A percentile compares a stretch with the other conserved stretches of the same genome.
These are phyloP conservation scores for Meteorus sp. DNA, from an alignment of 1,140 invertebrate genomes.

Conservation along the genomic window DNA sequence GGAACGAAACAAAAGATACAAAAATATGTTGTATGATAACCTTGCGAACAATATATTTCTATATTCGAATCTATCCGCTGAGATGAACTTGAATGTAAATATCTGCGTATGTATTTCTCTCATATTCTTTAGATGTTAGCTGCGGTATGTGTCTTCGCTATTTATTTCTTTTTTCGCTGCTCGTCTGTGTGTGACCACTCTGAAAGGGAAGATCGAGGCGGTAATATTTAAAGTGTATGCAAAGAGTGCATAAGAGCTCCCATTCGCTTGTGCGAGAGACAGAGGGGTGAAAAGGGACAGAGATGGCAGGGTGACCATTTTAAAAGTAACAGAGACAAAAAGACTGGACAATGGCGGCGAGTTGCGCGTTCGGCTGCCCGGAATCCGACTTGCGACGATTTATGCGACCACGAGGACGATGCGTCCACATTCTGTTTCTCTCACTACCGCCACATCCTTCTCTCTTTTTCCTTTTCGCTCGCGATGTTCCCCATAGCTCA, in stretches of 20 bases:
- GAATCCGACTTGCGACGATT: slow-evolving; percentile 53
- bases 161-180: not conserved
- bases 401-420: slow-evolving; percentile 46
- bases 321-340: slow-evolving; percentile 33
- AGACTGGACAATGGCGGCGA: slow-evolving; percentile 50
- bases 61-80: not conserved
- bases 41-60: not conserved
- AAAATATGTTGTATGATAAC: too few species aligned
- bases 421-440: slow-evolving; percentile 21
- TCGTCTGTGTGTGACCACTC: not conserved
- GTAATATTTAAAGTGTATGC: slow-evolving; percentile 54
- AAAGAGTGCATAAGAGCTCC: slow-evolving; percentile 41
- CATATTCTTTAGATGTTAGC: too few species aligned
- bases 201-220: slow-evolving; percentile 28
- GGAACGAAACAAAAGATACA: too few species aligned
- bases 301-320: slow-evolving; percentile 24
- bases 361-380: slow-evolving; percentile 48
- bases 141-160: too few species aligned
- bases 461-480: not conserved
- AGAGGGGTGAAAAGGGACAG: slow-evolving; percentile 7
- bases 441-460: slow-evolving; percentile 18
- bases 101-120: too few species aligned
- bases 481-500: not conserved
- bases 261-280: not conserved
- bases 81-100: too few species aligned